These are phyloP conservation scores for Falco punctatus DNA, from an alignment of 2,113 vertebrate genomes.

Conservation along the genomic window DNA sequence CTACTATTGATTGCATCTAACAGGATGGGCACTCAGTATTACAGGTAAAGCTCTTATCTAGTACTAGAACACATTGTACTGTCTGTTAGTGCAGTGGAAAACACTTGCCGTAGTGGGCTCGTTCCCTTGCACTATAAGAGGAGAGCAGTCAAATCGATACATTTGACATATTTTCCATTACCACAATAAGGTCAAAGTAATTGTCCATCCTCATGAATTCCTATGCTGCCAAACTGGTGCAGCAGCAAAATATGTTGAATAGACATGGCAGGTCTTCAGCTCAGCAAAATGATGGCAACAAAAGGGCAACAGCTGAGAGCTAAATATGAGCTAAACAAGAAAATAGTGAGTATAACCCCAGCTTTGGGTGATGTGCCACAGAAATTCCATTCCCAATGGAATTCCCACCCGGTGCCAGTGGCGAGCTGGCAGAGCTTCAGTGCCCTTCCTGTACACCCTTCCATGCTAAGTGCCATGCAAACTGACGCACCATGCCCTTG, in stretches of 20 bases:
- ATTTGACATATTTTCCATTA: not conserved
- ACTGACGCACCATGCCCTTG: too few relatives aligned
- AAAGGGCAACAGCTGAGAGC: not conserved
- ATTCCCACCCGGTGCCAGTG: too few relatives aligned
- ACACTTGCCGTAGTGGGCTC: not conserved
- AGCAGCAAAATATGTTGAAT: not conserved
- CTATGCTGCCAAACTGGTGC: not conserved
- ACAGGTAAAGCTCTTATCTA: not conserved
- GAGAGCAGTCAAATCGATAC: not conserved
- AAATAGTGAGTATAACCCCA: not conserved
- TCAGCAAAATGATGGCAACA: not conserved
- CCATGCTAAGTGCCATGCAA: too few relatives aligned
- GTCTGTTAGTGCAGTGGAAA: not conserved
- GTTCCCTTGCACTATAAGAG: not conserved
- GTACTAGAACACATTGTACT: not conserved
- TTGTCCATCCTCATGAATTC: not conserved
- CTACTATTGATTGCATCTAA: not conserved
- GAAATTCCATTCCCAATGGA: not conserved
- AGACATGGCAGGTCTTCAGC: not conserved
- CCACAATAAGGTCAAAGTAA: not conserved
- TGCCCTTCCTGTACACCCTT: too few relatives aligned
- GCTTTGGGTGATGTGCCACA: not conserved
- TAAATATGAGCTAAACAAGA: not conserved
- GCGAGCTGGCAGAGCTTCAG: too few relatives aligned
- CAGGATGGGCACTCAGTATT: not conserved